Conservation (phyloP, 37 sponge, comb jelly and placozoan species). For the Diacarnus erythraeanus region DNA sequence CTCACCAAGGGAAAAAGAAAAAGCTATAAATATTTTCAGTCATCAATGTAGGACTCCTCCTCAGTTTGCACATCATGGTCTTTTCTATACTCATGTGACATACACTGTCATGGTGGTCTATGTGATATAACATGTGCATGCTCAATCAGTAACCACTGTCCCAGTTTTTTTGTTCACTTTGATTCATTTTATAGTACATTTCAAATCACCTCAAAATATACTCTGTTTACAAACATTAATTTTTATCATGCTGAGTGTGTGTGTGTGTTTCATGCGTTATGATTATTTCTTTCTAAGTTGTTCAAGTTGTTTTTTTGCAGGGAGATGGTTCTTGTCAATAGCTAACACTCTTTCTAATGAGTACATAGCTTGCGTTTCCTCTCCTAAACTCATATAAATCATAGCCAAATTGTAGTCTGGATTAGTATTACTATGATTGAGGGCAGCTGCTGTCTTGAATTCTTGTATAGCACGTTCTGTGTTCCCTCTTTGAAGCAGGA, state of each 20-base stretch:
- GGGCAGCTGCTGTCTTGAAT: constrained; percentile 22
- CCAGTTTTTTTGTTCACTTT: background rate
- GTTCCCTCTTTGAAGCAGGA: constrained; percentile 53
- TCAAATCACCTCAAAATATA: background rate
- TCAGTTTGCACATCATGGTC: background rate
- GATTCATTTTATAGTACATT: background rate
- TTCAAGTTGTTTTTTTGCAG: constrained; percentile 3
- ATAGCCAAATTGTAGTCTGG: constrained; percentile 53
- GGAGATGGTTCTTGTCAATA: background rate
- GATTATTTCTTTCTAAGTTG: background rate
- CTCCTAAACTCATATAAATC: background rate
- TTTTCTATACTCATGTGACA: background rate
- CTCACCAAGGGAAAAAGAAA: background rate
- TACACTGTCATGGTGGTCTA: background rate
- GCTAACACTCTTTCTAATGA: background rate
- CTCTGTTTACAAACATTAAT: background rate
- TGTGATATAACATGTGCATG: constrained; percentile 11
- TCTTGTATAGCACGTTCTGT: constrained; percentile 22
- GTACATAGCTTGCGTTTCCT: background rate
- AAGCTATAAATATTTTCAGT: background rate
- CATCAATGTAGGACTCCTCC: too few relatives aligned
- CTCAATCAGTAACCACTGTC: background rate
- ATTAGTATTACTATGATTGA: constrained; percentile 30
- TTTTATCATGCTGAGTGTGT: background rate
- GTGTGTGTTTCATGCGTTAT: too few relatives aligned